Conservation (phyloP, 2,113 vertebrate species). For the Aptenodytes patagonicus region DNA sequence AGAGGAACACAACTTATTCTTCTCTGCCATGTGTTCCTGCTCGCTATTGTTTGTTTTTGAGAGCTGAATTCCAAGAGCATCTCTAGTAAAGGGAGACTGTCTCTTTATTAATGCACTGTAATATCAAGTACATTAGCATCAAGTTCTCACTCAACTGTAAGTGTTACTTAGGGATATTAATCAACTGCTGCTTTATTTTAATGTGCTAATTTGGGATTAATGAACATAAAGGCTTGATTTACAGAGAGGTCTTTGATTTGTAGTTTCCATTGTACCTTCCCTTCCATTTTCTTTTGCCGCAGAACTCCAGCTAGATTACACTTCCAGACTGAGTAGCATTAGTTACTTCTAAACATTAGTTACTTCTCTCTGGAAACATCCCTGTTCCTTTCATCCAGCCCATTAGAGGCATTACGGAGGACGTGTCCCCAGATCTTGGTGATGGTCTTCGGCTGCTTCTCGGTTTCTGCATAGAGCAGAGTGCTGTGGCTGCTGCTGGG, state of each 20-base stretch:
- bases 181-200: conserved; percentile 61
- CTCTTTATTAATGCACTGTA: conserved; percentile 23
- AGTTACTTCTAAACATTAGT: neutral
- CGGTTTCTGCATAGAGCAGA: neutral
- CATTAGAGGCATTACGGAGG: accelerated
- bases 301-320: neutral
- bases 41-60: neutral
- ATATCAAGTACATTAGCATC: neutral
- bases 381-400: neutral
- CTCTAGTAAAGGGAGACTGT: neutral
- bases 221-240: conserved; percentile 42
- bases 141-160: conserved; percentile 12
- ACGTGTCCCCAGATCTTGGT: accelerated
- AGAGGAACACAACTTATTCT: neutral
- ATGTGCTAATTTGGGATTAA: conserved; percentile 53
- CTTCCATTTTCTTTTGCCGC: neutral
- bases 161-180: conserved; percentile 45
- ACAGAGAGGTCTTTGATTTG: conserved; percentile 28
- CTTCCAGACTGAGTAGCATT: neutral
- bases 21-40: neutral
- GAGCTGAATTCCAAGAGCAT: neutral
- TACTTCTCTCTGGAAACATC: neutral
- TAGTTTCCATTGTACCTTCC: conserved; percentile 5
- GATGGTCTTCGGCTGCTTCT: too few relatives aligned
- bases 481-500: neutral